Evolutionary conservation across 1,140 invertebrate genomes (phyloP), one percentile per base, ranked within the genome.

Genomic region (Drosophila pachea): DNA sequence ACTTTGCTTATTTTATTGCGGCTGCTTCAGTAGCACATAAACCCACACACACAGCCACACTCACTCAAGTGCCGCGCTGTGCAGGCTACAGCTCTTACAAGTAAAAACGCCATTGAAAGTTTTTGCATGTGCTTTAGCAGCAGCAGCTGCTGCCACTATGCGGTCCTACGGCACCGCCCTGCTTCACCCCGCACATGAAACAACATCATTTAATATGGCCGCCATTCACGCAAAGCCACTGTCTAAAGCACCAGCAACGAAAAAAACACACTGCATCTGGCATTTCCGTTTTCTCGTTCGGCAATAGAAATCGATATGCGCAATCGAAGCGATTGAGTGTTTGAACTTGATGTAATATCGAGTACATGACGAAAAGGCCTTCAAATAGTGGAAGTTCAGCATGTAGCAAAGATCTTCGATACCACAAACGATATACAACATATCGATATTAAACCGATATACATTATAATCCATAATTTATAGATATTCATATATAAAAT

Each of bases 61-160:
- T 43, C 12, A 54, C 62, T 76, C 55, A 81, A 81, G 62, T 82
- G 73, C 62, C 66, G 48, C 49, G 65, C n/a, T 53, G 35, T 59
- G 42, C 59, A 43, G 40, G 36, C 47, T 36, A 47, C 54, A 58
- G 53, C 50, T 35, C 33, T 50, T 40, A 70, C 68, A 65, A 70
- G 68, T 59, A 70, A 70, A 53, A 70, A 71, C 61, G 63, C 63
- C 78, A 82, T 77, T 82, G 78, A 82, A 82, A 77, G 78, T 77
- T 82, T 56, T 81, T 73, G 69, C 69, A 76, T 76, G 65, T 67
- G 62, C 40, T 33, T 52, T 45, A 33, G 45, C 48, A 14, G 49
- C 59, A 33, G 31, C 59, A 49, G 33, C 47, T 35, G 49, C 49
- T 35, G 12, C 32, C 12, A 14, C 49, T 16, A 14, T n/a, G 16